These are phyloP conservation scores for Andrena chrysosceles DNA, from an alignment of 2,888 invertebrate species.

Conservation along the genomic window DNA sequence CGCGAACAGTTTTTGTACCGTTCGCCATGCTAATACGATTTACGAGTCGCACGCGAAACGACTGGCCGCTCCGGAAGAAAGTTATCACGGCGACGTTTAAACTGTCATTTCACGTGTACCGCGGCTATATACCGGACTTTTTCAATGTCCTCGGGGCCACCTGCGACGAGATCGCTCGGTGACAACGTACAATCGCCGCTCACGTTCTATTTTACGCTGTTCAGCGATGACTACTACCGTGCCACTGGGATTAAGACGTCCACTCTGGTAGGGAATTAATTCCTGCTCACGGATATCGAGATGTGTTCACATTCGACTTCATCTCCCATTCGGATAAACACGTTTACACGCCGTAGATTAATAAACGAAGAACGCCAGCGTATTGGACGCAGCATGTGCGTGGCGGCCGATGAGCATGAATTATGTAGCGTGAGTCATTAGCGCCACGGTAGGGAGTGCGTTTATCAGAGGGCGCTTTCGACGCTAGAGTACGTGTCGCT, in stretches of 20 bases:
- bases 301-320: neutral
- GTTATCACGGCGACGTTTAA: slow-evolving; percentile 49
- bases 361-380: slow-evolving; percentile 12
- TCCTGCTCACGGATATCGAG: neutral
- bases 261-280: neutral
- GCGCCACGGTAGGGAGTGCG: slow-evolving; percentile 13
- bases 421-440: slow-evolving; percentile 47
- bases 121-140: neutral
- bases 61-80: slow-evolving; percentile 37
- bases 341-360: slow-evolving; percentile 11
- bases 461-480: slow-evolving; percentile 35
- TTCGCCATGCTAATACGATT: slow-evolving; percentile 56
- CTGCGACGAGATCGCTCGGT: neutral
- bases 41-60: slow-evolving; percentile 48
- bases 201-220: neutral
- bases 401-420: slow-evolving; percentile 39
- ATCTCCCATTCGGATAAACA: neutral
- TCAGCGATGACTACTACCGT: neutral
- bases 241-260: too few relatives aligned
- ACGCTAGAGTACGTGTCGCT: slow-evolving; percentile 32
- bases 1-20: slow-evolving; percentile 34
- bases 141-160: neutral
- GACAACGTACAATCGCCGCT: neutral
- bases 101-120: slow-evolving; percentile 23
- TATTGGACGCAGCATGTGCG: neutral